A percentile compares a stretch with the other conserved stretches of the same genome.
Evolutionary conservation across 1,140 invertebrate genomes (phyloP).

Genomic region (Atta texana): DNA sequence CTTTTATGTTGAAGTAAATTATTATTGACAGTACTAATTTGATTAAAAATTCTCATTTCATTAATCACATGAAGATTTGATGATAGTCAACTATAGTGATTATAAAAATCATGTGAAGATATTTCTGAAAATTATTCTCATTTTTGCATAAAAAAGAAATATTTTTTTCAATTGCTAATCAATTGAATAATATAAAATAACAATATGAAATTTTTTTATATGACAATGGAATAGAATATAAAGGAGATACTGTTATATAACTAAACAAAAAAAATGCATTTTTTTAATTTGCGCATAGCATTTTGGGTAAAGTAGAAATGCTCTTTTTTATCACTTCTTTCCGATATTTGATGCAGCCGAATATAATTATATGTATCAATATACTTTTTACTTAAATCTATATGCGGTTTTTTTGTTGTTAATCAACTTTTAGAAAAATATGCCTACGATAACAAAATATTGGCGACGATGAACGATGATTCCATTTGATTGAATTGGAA

Average conservation of each 20-base stretch:
- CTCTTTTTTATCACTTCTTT: background rate
- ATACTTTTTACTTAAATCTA: conserved; percentile 57
- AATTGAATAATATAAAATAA: background rate
- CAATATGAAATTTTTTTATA: background rate
- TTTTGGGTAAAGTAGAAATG: conserved; percentile 48
- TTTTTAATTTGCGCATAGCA: conserved; percentile 54
- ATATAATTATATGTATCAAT: conserved; percentile 63
- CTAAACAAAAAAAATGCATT: conserved; percentile 50
- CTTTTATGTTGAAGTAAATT: background rate
- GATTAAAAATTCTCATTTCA: background rate
- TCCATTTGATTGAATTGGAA: background rate
- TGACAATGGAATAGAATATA: conserved; percentile 33
- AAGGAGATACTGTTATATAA: conserved; percentile 50
- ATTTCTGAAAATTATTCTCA: background rate
- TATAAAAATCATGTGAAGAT: background rate
- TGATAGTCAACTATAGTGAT: background rate
- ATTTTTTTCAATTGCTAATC: background rate
- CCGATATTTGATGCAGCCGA: conserved; percentile 57
- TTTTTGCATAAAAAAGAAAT: background rate
- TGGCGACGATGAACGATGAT: background rate
- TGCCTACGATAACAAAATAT: background rate
- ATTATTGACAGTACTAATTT: background rate
- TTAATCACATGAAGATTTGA: conserved; percentile 23
- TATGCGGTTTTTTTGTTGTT: conserved; percentile 11
- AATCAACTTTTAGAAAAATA: background rate